phyloP scores from a whole-genome alignment of 2,888 invertebrate genomes.

The Protula sp. region DNA sequence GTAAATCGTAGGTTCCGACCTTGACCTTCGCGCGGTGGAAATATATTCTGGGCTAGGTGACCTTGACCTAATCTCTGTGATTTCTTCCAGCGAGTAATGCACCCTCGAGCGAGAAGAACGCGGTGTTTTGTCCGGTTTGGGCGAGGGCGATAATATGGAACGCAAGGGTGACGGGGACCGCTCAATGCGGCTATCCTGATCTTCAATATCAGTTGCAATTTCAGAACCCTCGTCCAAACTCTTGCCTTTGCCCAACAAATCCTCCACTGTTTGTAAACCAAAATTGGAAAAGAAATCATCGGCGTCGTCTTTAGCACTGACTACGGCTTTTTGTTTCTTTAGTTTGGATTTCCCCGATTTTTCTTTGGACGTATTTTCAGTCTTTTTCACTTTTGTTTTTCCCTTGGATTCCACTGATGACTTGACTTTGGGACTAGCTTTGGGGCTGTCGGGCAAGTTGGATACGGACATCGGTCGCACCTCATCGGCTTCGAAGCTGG shows the following conservation, averaged over 20 bases:
- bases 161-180: constrained; percentile 11
- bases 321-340: not conserved
- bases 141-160: constrained; percentile 20
- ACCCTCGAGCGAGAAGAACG: constrained; percentile 14
- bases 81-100: constrained; percentile 14
- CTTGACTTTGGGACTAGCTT: not conserved
- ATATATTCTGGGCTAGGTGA: constrained; percentile 22
- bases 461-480: too few relatives aligned
- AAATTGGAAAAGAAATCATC: constrained; percentile 31
- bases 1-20: constrained; percentile 19
- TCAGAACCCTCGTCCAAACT: constrained; percentile 21
- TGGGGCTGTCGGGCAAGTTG: too few relatives aligned
- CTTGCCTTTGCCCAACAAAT: constrained; percentile 29
- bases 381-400: not conserved
- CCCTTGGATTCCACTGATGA: not conserved
- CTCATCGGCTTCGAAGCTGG: too few relatives aligned
- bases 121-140: constrained; percentile 15
- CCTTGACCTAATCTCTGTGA: constrained; percentile 16
- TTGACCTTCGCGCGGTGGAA: constrained; percentile 11
- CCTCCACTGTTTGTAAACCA: constrained; percentile 44
- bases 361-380: not conserved
- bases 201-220: constrained; percentile 12
- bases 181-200: not conserved
- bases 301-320: not conserved
- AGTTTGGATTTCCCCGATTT: not conserved